phyloP scores from a whole-genome alignment of 2,888 invertebrate genomes.

The Thera obeliscata region DNA sequence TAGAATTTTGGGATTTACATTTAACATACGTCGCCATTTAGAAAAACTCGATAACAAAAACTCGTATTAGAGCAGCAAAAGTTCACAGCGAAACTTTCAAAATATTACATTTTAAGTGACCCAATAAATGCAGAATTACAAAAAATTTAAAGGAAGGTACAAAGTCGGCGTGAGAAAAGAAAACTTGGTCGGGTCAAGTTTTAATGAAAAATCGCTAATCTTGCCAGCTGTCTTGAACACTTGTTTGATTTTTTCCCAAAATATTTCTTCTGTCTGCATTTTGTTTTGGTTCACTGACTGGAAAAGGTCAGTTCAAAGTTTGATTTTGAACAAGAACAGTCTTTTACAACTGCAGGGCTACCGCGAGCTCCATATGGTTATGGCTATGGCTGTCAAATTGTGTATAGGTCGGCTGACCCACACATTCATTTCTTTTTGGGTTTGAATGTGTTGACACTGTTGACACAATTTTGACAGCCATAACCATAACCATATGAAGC shows the following conservation, averaged over 20 bases:
- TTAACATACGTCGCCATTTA: not conserved
- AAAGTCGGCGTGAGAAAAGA: constrained; percentile 47
- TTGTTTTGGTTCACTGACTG: constrained; percentile 30
- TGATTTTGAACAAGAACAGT: not conserved
- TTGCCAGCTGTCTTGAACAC: constrained; percentile 53
- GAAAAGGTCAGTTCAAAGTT: constrained; percentile 21
- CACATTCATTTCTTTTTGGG: no score
- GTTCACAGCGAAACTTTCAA: constrained; percentile 11
- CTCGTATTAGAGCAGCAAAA: constrained; percentile 16
- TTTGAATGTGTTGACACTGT: no score
- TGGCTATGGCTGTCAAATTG: no score
- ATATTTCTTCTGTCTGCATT: constrained; percentile 31
- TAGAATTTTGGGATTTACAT: no score
- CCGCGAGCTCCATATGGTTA: no score
- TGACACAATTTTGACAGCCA: no score
- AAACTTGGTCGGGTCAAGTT: constrained; percentile 53
- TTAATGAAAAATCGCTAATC: constrained; percentile 61
- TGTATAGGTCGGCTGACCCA: no score
- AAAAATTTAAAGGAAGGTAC: constrained; percentile 30
- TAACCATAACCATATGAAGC: no score
- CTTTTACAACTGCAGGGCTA: no score
- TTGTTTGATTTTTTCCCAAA: constrained; percentile 47
- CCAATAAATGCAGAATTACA: constrained; percentile 36
- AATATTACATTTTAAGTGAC: constrained; percentile 23
- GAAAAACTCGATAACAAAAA: constrained; percentile 9